A percentile compares a stretch with the other conserved stretches of the same genome.
These are phyloP conservation scores for Chaetogeoica ovagalla DNA, from an alignment of 2,888 invertebrate genomes.

Conservation along the genomic window DNA sequence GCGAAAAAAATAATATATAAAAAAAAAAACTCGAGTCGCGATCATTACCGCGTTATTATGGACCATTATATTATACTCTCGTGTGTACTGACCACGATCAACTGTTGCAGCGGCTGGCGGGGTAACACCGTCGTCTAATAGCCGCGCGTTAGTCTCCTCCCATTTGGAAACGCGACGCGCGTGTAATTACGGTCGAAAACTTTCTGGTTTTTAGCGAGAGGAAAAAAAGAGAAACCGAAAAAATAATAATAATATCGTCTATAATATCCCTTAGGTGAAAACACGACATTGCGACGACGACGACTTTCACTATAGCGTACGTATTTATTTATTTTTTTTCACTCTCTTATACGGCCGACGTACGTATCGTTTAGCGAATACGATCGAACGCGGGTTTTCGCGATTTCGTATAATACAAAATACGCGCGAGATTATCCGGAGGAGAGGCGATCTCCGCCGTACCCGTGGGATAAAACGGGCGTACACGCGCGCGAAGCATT, in stretches of 20 bases:
- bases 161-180: slow-evolving; percentile 16
- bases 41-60: slow-evolving; percentile 50
- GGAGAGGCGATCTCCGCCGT: no score
- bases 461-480: no score
- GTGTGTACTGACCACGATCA: slow-evolving; percentile 44
- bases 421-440: no score
- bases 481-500: no score
- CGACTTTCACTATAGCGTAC: slow-evolving; percentile 37
- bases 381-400: no score
- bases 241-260: slow-evolving; percentile 42
- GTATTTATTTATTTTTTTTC: no score
- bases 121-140: no score
- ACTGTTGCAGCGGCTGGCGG: slow-evolving; percentile 39
- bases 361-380: no score
- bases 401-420: no score
- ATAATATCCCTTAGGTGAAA: slow-evolving; percentile 47
- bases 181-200: slow-evolving; percentile 49
- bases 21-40: slow-evolving; percentile 41
- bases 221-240: slow-evolving; percentile 33
- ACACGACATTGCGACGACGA: slow-evolving; percentile 24
- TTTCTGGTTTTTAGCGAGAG: slow-evolving; percentile 22
- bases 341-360: no score
- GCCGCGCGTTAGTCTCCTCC: slow-evolving; percentile 20
- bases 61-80: slow-evolving; percentile 31
- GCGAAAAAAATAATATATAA: background rate